These are phyloP conservation scores for Hemibagrus wyckioides DNA, from an alignment of 2,113 vertebrate genomes.

Conservation along the genomic window DNA sequence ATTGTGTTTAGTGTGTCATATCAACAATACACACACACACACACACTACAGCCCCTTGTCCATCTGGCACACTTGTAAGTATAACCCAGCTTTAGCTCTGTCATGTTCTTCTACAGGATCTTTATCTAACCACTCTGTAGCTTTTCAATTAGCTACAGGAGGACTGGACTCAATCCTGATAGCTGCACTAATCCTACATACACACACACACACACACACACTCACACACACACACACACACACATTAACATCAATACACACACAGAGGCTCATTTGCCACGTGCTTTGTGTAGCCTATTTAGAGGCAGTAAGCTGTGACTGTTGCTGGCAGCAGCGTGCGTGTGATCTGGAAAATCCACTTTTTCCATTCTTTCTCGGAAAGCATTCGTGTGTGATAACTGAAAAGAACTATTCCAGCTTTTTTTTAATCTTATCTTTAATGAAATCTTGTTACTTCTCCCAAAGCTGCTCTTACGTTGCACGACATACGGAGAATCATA, in stretches of 20 bases:
- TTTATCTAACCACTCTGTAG: slow-evolving; percentile 49
- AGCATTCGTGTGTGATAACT: slow-evolving; percentile 19
- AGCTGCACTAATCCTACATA: slow-evolving; percentile 64
- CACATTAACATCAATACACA: slow-evolving; percentile 24
- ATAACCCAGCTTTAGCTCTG: slow-evolving; percentile 64
- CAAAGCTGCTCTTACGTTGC: background rate
- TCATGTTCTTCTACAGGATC: slow-evolving; percentile 64
- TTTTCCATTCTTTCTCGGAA: slow-evolving; percentile 38
- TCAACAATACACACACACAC: background rate
- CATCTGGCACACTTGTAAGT: slow-evolving; percentile 40
- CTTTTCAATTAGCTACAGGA: slow-evolving; percentile 74
- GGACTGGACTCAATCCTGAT: slow-evolving; percentile 54
- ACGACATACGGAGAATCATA: background rate
- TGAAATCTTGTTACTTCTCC: slow-evolving; percentile 25
- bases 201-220: slow-evolving; percentile 3
- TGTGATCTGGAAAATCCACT: slow-evolving; percentile 42
- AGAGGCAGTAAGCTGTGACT: slow-evolving; percentile 43
- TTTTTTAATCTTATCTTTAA: slow-evolving; percentile 36
- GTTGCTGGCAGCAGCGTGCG: slow-evolving; percentile 3
- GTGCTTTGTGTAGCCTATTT: slow-evolving; percentile 38
- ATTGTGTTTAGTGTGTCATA: background rate
- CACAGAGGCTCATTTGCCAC: slow-evolving; percentile 28
- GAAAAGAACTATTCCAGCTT: background rate
- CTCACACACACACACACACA: slow-evolving; percentile 18
- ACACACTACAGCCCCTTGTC: background rate